A percentile compares a stretch with the other conserved stretches of the same genome.
These are phyloP conservation scores for Platyscapa corneri DNA, from an alignment of 1,140 invertebrate species.

Conservation along the genomic window DNA sequence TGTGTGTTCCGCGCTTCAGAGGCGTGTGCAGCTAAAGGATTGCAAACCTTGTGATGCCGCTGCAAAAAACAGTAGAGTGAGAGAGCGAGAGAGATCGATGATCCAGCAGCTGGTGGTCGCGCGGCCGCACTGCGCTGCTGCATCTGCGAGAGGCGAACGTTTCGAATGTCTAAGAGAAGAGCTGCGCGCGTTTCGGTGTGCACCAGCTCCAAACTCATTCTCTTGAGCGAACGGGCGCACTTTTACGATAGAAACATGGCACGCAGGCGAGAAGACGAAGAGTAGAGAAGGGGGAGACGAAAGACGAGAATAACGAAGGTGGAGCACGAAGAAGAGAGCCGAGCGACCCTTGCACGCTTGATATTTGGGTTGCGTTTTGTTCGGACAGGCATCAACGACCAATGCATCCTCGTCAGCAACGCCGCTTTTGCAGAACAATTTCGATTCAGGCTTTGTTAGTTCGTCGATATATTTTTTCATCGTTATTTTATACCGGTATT, in stretches of 20 bases:
- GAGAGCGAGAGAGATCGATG: background rate
- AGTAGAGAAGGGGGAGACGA: constrained; percentile 5
- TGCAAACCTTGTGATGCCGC: constrained; percentile 24
- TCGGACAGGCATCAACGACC: background rate
- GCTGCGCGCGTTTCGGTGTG: background rate
- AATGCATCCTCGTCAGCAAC: too few species aligned
- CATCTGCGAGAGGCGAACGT: constrained; percentile 28
- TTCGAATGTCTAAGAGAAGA: constrained; percentile 24
- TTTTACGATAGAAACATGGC: constrained; percentile 42
- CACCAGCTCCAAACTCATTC: constrained; percentile 17
- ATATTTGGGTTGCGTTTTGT: background rate
- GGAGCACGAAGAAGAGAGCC: background rate
- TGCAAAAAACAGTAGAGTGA: background rate
- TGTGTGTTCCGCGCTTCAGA: background rate
- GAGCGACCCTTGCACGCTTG: background rate
- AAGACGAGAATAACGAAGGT: background rate
- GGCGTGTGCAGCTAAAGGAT: constrained; percentile 20
- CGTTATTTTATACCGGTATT: too few species aligned
- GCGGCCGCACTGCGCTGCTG: background rate
- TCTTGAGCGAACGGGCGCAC: background rate
- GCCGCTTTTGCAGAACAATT: background rate
- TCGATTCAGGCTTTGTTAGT: too few species aligned
- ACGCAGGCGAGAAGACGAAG: constrained; percentile 25
- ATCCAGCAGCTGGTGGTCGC: constrained; percentile 50
- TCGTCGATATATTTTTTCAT: too few species aligned